phyloP scores from a whole-genome alignment of 2,797 vertebrate genomes.

The Carduelis carduelis region DNA sequence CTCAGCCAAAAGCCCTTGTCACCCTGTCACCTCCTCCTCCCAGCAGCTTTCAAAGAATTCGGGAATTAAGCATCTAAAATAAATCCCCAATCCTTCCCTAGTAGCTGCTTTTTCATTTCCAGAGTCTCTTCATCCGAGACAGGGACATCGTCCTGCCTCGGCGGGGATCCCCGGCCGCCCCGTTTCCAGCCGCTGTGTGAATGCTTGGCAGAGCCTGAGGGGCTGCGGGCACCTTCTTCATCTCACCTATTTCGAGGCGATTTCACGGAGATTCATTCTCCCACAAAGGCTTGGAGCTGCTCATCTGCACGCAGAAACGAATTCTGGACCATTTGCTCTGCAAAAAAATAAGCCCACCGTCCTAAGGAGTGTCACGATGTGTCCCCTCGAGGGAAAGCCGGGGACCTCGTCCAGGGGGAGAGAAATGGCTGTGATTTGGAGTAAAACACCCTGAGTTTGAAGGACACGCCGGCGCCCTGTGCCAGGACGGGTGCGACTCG shows the following conservation, averaged over 20 bases:
- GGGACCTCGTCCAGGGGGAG: too few species aligned
- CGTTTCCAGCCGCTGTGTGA: neutral
- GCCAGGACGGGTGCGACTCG: neutral
- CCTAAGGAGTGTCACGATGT: neutral
- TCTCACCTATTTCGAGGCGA: neutral
- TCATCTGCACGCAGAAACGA: neutral
- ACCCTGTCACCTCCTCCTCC: neutral
- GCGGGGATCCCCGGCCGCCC: rapidly evolving
- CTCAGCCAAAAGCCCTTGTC: neutral
- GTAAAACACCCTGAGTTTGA: neutral
- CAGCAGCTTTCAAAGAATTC: neutral
- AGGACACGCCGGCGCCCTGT: neutral
- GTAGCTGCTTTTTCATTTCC: neutral
- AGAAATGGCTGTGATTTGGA: neutral
- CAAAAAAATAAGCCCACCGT: neutral
- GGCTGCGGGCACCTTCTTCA: neutral
- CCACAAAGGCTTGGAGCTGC: too few species aligned
- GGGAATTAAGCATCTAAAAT: neutral
- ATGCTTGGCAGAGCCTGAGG: neutral
- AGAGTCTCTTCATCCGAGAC: neutral
- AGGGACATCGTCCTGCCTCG: neutral
- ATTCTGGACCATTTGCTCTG: neutral
- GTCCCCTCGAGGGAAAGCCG: neutral
- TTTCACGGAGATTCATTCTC: neutral
- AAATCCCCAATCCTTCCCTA: neutral